phyloP scores from a whole-genome alignment of 2,797 vertebrate genomes.

The Dallia pectoralis region DNA sequence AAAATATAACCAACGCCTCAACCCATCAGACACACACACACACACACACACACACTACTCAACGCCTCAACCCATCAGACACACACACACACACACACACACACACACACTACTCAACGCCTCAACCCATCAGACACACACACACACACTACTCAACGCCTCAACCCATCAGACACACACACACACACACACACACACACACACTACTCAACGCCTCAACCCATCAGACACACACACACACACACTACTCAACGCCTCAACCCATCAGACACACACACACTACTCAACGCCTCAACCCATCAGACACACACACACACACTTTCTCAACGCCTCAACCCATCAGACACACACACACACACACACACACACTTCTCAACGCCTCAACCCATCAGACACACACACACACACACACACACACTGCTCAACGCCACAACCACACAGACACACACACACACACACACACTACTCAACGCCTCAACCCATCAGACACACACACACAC shows the following conservation, averaged over 20 bases:
- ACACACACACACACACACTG: no score
- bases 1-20: constrained; percentile 20
- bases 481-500: not conserved
- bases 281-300: constrained; percentile 21
- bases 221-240: constrained; percentile 15
- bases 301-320: constrained; percentile 6
- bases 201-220: constrained; percentile 15
- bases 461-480: constrained; percentile 24
- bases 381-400: constrained; percentile 22
- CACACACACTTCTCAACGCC: not conserved
- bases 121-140: constrained; percentile 20
- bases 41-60: no score
- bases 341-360: not conserved
- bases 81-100: no score
- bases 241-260: constrained; percentile 16
- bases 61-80: constrained; percentile 19
- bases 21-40: constrained; percentile 13
- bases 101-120: no score
- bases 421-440: constrained; percentile 19
- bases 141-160: no score
- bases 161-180: constrained; percentile 22
- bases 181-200: no score
- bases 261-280: constrained; percentile 14
- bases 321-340: constrained; percentile 21
- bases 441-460: no score